Evolutionary conservation across 2,888 invertebrate species (phyloP), one percentile per base, ranked within the genome.

Genomic region (Plebejus melissa): DNA sequence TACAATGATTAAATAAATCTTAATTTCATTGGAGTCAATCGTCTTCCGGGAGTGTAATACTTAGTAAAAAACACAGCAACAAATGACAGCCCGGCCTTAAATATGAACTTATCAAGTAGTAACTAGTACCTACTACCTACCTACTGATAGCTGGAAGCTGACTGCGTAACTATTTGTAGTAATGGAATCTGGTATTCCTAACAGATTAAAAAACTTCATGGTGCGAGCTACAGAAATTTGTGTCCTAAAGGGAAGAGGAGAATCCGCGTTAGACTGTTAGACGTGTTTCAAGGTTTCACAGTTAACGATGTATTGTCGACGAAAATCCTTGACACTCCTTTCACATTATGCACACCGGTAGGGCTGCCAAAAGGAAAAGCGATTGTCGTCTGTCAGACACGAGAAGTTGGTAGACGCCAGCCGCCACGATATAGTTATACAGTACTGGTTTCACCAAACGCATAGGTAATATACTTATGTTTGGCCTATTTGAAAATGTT

Each of bases 261-360:
- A 50, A 32, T 28, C 16, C 2, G 41, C 9, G 41, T 11, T 60
- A 65, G 71, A 69, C 36, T 2, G 41, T 11, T 60, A 65, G 71
- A 69, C 36, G 16, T 4, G 36, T 60, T 69, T 71, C 76, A 75
- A 76, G 75, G 76, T 76, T 75, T 72, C 22, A 46, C 72, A 22
- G 69, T 72, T 72, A 32, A 72, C 72, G 72, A 46, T 32, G 72
- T 50, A 72, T 72, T 72, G 72, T 72, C n/a, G 22, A 70, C 69
- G 16, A 50, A 70, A 32, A 36, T 50, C 72, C 72, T 72, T 72
- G 72, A 72, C 72, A 72, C 72, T 72, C 72, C 72, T 72, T 72
- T 72, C 72, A 72, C 72, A 32, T 54, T 50, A 50, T 54, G 54
- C 13, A 13, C 50, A 72, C 72, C 54, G 0, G 28, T 65, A 65